Evolutionary conservation across 2,113 vertebrate species (phyloP).

Genomic region (Sphyrna mokarran): DNA sequence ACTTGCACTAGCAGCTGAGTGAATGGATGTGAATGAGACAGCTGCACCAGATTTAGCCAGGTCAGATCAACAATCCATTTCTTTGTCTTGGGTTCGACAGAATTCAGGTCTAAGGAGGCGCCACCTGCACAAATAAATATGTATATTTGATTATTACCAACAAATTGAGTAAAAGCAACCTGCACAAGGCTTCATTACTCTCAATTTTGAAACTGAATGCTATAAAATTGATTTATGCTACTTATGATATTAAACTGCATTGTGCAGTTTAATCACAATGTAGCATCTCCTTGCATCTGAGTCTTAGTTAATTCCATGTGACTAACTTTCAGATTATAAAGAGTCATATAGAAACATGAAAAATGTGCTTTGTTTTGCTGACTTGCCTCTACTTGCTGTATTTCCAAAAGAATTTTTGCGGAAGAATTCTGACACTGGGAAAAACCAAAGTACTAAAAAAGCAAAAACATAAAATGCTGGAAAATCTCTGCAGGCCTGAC

Average conservation of each 20-base stretch:
- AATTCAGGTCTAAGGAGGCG: slow-evolving; percentile 70
- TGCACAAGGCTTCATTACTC: not conserved
- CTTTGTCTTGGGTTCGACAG: slow-evolving; percentile 65
- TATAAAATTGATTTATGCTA: not conserved
- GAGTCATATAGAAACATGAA: not conserved
- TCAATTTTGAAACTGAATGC: slow-evolving; percentile 8
- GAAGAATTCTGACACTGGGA: not conserved
- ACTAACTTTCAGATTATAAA: not conserved
- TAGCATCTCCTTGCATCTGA: not conserved
- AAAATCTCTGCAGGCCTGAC: too few relatives aligned
- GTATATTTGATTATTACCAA: not conserved
- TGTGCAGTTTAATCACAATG: not conserved
- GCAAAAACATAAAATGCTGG: not conserved
- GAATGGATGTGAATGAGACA: slow-evolving; percentile 62
- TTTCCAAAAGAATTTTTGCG: not conserved
- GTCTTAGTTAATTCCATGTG: not conserved
- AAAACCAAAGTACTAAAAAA: not conserved
- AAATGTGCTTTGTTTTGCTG: not conserved
- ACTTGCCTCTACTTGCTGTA: not conserved
- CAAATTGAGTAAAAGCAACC: not conserved
- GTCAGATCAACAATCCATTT: slow-evolving; percentile 75
- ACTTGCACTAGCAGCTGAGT: slow-evolving; percentile 61
- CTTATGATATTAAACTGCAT: too few relatives aligned
- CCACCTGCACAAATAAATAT: slow-evolving; percentile 54
- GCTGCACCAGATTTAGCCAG: slow-evolving; percentile 73